Conservation (phyloP, 2,113 vertebrate genomes). For the Grantiella picta region DNA sequence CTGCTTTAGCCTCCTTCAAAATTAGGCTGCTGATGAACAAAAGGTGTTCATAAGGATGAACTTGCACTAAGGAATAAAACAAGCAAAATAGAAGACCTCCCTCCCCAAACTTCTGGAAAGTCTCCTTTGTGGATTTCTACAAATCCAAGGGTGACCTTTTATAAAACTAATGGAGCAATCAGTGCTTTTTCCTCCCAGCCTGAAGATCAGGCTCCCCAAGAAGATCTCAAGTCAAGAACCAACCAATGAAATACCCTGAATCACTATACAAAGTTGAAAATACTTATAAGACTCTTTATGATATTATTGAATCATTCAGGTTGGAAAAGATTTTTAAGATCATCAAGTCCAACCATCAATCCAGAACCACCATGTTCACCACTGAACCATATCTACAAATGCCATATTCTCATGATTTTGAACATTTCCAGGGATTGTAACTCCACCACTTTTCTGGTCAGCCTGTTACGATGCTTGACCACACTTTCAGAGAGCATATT, state of each 20-base stretch:
- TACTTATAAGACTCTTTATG: background rate
- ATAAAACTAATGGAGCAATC: background rate
- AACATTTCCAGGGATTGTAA: background rate
- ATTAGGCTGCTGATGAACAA: background rate
- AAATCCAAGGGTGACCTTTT: background rate
- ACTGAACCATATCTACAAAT: background rate
- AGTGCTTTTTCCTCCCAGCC: background rate
- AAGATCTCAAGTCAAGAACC: background rate
- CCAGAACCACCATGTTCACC: background rate
- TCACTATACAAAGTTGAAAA: background rate
- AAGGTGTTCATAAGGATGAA: background rate
- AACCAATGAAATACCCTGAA: background rate
- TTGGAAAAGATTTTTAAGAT: background rate
- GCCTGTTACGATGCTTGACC: too few relatives aligned
- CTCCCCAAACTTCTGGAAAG: background rate
- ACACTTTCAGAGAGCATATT: too few relatives aligned
- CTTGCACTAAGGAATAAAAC: background rate
- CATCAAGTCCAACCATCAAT: background rate
- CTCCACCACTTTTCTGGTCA: background rate
- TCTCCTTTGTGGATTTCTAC: background rate
- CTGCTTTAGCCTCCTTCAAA: background rate
- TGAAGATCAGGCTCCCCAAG: background rate
- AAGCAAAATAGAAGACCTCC: background rate
- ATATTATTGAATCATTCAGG: background rate
- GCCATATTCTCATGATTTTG: background rate